Conservation (phyloP, 2,888 invertebrate genomes). For the Artemia sp. region DNA sequence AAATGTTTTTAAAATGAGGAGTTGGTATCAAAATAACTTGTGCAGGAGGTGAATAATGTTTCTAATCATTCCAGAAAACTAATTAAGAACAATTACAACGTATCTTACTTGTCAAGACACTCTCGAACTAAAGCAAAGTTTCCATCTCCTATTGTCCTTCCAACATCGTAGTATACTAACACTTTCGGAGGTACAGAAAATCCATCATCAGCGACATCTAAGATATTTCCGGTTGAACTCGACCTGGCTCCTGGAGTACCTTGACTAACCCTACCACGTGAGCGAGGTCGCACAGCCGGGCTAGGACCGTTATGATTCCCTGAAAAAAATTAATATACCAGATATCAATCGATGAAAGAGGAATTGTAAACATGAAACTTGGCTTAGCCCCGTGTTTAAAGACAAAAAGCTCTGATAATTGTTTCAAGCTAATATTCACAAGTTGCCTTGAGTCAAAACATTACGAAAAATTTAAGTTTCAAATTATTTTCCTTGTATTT, state of each 20-base stretch:
- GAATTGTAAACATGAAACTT: too few relatives aligned
- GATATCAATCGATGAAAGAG: too few relatives aligned
- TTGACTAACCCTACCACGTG: slow-evolving; percentile 8
- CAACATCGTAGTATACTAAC: slow-evolving; percentile 45
- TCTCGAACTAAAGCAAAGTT: slow-evolving; percentile 88
- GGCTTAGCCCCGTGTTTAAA: too few relatives aligned
- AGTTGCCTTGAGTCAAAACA: too few relatives aligned
- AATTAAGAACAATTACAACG: background rate
- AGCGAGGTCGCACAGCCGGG: slow-evolving; percentile 21
- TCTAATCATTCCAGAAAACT: too few relatives aligned
- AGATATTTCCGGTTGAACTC: slow-evolving; percentile 24
- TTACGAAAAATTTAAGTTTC: too few relatives aligned
- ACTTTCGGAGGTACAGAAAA: slow-evolving; percentile 19
- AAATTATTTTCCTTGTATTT: too few relatives aligned
- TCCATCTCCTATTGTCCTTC: slow-evolving; percentile 74
- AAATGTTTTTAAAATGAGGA: too few relatives aligned
- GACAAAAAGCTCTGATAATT: too few relatives aligned
- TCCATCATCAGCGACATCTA: background rate
- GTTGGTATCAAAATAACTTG: too few relatives aligned
- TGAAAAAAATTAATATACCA: background rate
- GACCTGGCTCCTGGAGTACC: slow-evolving; percentile 24
- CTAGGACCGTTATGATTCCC: slow-evolving; percentile 16
- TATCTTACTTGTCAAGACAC: slow-evolving; percentile 44
- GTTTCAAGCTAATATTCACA: too few relatives aligned
- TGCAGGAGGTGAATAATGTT: too few relatives aligned